These are phyloP conservation scores for Euborellia annulipes DNA, from an alignment of 1,140 invertebrate genomes.

Conservation along the genomic window DNA sequence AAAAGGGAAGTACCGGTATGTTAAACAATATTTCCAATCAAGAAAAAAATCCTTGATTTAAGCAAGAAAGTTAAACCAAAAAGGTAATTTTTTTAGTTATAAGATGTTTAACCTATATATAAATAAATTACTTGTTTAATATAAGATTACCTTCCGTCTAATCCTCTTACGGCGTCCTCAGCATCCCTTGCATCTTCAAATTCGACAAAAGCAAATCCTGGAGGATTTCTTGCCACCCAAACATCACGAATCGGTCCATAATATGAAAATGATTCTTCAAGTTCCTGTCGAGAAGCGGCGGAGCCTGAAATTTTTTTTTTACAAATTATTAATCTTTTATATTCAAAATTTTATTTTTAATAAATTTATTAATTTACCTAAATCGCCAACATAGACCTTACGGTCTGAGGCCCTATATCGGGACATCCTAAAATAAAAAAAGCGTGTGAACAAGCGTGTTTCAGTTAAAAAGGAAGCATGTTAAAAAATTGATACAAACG, in stretches of 20 bases:
- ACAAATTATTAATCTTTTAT: background rate
- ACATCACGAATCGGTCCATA: slow-evolving; percentile 88
- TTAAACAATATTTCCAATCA: background rate
- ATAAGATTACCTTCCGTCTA: slow-evolving; percentile 44
- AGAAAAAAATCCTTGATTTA: background rate
- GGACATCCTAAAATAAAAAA: slow-evolving; percentile 38
- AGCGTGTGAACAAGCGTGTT: no score
- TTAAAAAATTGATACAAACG: no score
- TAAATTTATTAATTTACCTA: slow-evolving; percentile 38
- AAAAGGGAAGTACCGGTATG: background rate
- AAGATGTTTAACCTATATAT: background rate
- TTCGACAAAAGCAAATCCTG: slow-evolving; percentile 90
- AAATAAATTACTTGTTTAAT: background rate
- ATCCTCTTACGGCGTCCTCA: slow-evolving; percentile 70
- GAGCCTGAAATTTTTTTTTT: slow-evolving; percentile 20
- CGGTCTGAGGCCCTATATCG: slow-evolving; percentile 64
- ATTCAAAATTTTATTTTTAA: slow-evolving; percentile 1
- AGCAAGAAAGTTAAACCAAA: background rate
- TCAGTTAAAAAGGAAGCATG: no score
- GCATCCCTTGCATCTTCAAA: slow-evolving; percentile 84
- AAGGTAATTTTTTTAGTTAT: background rate
- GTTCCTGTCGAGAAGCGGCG: slow-evolving; percentile 74
- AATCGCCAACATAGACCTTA: slow-evolving; percentile 93
- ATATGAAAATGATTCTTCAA: slow-evolving; percentile 86
- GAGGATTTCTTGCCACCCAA: slow-evolving; percentile 86